phyloP scores from a whole-genome alignment of 1,140 invertebrate genomes.

The Solenopsis fugax region DNA sequence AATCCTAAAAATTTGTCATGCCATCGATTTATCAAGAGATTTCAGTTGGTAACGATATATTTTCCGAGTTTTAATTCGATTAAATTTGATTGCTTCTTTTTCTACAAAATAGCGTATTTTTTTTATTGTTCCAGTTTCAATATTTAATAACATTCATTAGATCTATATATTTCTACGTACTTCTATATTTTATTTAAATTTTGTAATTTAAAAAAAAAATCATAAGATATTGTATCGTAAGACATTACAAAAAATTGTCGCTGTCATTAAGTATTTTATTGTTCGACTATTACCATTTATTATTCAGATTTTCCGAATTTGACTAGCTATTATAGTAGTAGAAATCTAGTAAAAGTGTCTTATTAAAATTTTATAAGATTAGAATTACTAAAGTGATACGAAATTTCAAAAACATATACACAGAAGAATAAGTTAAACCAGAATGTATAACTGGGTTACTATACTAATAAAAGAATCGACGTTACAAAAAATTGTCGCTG shows the following conservation, averaged over 20 bases:
- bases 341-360: conserved; percentile 1
- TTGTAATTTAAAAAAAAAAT: background rate
- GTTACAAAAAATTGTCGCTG: background rate
- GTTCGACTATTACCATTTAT: background rate
- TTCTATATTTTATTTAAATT: background rate
- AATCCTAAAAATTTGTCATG: background rate
- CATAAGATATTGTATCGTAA: background rate
- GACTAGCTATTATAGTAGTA: background rate
- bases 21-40: background rate
- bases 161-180: background rate
- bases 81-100: background rate
- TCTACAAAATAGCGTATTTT: background rate
- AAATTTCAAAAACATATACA: conserved; percentile 26
- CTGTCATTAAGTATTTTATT: background rate
- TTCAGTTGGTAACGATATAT: background rate
- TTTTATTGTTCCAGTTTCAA: background rate
- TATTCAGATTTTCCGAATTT: background rate
- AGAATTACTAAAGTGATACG: background rate
- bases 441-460: no score
- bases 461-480: no score
- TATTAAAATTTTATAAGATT: conserved; percentile 15
- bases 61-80: conserved; percentile 1
- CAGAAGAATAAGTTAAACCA: no score
- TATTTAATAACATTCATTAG: background rate
- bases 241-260: background rate